Conservation (phyloP, 2,888 invertebrate genomes). For the Dasysyrphus tricinctus region DNA sequence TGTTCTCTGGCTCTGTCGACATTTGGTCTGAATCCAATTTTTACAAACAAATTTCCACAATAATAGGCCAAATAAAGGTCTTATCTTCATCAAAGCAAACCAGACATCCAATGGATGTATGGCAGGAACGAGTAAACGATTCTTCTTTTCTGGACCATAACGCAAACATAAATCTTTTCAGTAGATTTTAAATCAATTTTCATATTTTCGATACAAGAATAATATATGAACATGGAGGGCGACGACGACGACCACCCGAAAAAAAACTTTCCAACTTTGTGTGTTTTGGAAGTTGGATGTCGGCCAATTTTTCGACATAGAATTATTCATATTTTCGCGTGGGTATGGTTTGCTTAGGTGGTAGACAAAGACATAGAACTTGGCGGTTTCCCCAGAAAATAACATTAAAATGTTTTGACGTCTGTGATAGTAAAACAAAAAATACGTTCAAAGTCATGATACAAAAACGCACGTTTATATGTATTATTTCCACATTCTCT, state of each 20-base stretch:
- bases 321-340: slow-evolving; percentile 36
- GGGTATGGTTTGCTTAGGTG: not conserved
- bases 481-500: not conserved
- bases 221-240: not conserved
- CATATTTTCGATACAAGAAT: slow-evolving; percentile 8
- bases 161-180: not conserved
- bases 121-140: slow-evolving; percentile 16
- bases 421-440: slow-evolving; percentile 16
- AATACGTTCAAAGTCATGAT: slow-evolving; percentile 57
- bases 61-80: slow-evolving; percentile 34
- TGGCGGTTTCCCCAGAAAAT: slow-evolving; percentile 10
- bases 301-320: slow-evolving; percentile 48
- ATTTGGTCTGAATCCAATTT: slow-evolving; percentile 40
- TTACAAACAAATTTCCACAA: slow-evolving; percentile 29
- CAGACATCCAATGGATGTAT: not conserved
- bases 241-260: not conserved
- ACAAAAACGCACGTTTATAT: slow-evolving; percentile 21
- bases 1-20: not conserved
- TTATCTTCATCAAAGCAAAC: not conserved
- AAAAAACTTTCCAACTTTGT: slow-evolving; percentile 32
- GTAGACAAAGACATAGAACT: slow-evolving; percentile 11
- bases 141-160: slow-evolving; percentile 25
- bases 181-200: slow-evolving; percentile 35
- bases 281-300: slow-evolving; percentile 41
- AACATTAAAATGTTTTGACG: slow-evolving; percentile 29